Evolutionary conservation across 1,140 invertebrate species (phyloP), one percentile per base, ranked within the genome.

Genomic region (Drosophila mayri): DNA sequence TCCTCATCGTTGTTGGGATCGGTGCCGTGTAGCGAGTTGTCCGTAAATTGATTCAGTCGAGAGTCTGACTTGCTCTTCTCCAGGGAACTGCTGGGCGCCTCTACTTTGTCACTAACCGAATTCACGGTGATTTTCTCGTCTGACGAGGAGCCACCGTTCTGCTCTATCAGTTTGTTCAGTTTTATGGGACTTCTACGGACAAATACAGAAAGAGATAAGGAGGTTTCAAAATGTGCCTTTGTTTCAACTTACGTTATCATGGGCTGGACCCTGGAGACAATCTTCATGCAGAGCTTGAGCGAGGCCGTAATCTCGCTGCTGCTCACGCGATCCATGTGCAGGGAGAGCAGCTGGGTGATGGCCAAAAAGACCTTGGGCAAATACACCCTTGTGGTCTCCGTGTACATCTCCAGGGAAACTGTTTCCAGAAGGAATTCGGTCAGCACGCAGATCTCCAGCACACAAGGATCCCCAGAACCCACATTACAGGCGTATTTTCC

Each of bases 401-500:
- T 94, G 79, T 96, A 97, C 30, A 96, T 96, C 90, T 98, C 97
- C 50, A 97, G 93, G 0, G 96, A 96, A 1, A 98, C 95, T 7
- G 96, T 95, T 72, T 97, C 96, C 49, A 98, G 90, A 2, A 98
- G 93, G 90, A 97, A 97, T 88, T 96, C 95, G 9, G 96, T 95
- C 3, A 98, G 92, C 16, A 94, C 93, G 90, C 96, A 97, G 16
- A 96, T 93, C 93, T 96, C 95, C 32, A 94, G 91, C 7, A 96
- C 90, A 74, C 93, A 93, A 0, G 95, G 95, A 76, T 94, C 93
- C 3, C 95, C 95, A 46, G 93, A 94, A 2, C 95, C 95, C 22
- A 96, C 95, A 54, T 93, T 91, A 64, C 92, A 93, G 93, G 94
- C 44, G 93, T 94, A 72, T 54, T 80, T 81, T 63, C 77, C 52